phyloP scores from a whole-genome alignment of 1,140 invertebrate genomes.

The Brachionus rubens region DNA sequence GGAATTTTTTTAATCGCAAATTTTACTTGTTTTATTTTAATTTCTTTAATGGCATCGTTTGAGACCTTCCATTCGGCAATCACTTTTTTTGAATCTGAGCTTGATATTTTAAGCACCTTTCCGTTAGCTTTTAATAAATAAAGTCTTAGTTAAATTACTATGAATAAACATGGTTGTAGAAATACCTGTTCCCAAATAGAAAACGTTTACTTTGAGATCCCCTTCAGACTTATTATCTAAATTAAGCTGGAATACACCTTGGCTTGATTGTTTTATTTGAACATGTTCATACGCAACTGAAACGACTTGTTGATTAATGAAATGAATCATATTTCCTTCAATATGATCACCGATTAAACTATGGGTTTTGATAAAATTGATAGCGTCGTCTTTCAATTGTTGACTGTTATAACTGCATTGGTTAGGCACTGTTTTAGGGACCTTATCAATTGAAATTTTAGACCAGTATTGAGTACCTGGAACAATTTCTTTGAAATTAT shows the following conservation, averaged over 20 bases:
- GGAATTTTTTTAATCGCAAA: background rate
- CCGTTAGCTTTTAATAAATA: background rate
- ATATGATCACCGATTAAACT: conserved; percentile 24
- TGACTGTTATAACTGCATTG: conserved; percentile 38
- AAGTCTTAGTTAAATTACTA: background rate
- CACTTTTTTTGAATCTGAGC: background rate
- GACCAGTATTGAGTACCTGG: conserved; percentile 40
- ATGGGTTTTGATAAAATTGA: conserved; percentile 40
- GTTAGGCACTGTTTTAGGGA: background rate
- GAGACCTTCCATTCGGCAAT: conserved; percentile 4
- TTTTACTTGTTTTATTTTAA: conserved; percentile 33
- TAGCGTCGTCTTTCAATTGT: conserved; percentile 1
- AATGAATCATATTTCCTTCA: conserved; percentile 33
- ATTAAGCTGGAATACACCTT: background rate
- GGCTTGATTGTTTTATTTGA: background rate
- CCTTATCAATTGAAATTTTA: background rate
- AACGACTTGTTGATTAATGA: conserved; percentile 6
- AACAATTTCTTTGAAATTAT: conserved; percentile 34
- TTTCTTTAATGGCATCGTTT: background rate
- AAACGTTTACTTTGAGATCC: background rate
- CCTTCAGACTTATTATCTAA: background rate
- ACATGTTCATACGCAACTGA: background rate
- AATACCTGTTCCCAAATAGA: conserved; percentile 23
- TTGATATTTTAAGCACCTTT: conserved; percentile 9
- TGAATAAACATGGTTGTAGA: background rate